These are phyloP conservation scores for Stenurella melanura DNA, from an alignment of 2,888 invertebrate species.

Conservation along the genomic window DNA sequence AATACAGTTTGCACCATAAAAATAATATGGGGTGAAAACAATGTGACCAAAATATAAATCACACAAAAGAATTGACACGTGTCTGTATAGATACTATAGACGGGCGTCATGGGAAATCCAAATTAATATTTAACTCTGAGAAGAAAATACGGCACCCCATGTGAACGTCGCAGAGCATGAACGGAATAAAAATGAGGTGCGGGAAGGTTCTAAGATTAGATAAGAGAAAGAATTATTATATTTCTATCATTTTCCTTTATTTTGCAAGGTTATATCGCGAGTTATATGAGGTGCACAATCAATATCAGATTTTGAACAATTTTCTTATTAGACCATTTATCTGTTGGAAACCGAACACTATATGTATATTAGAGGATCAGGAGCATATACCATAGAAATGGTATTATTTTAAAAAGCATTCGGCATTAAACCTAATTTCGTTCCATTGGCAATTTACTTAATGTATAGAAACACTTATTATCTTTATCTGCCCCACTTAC, in stretches of 20 bases:
- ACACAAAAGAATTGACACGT: conserved; percentile 44
- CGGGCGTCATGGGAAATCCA: conserved; percentile 44
- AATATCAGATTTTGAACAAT: neutral
- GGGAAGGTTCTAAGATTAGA: conserved; percentile 29
- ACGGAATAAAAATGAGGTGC: conserved; percentile 36
- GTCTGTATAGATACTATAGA: conserved; percentile 35
- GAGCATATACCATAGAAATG: too few species aligned
- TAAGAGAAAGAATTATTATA: conserved; percentile 36
- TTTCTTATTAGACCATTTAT: too few species aligned
- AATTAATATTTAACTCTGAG: conserved; percentile 44
- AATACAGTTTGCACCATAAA: conserved; percentile 16
- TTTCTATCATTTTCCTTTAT: conserved; percentile 32
- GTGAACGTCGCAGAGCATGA: conserved; percentile 32
- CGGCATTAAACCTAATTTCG: too few species aligned
- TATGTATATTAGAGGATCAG: too few species aligned
- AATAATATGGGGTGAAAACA: conserved; percentile 39
- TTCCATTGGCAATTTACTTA: too few species aligned
- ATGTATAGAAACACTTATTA: too few species aligned
- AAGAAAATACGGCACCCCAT: conserved; percentile 40
- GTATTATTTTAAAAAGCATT: too few species aligned
- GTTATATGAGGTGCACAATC: neutral
- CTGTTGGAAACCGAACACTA: too few species aligned
- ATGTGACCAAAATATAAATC: conserved; percentile 41
- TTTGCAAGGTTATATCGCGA: neutral
- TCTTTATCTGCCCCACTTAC: too few species aligned